A percentile compares a stretch with the other conserved stretches of the same genome.
Evolutionary conservation across 2,888 invertebrate genomes (phyloP).

Genomic region (Zhuqinia jingwanae): DNA sequence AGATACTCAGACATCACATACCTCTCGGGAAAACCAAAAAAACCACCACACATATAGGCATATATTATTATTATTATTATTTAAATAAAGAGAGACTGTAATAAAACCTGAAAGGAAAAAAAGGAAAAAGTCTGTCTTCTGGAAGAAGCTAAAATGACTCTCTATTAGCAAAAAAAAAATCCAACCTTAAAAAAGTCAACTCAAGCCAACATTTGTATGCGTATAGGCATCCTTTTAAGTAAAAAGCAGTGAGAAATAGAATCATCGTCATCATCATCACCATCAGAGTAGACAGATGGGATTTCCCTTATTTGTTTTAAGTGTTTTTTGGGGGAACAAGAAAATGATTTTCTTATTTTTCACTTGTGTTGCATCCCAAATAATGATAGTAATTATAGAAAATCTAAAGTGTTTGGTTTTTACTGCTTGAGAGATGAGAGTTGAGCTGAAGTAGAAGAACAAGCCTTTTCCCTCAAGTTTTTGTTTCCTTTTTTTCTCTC

Average conservation of each 20-base stretch:
- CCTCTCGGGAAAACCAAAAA: slow-evolving; percentile 43
- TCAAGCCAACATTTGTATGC: no score
- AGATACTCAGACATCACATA: no score
- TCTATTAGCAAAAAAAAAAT: no score
- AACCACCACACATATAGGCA: no score
- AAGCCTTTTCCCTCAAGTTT: background rate
- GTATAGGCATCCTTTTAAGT: no score
- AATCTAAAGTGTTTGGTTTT: slow-evolving; percentile 69
- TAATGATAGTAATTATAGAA: slow-evolving; percentile 72
- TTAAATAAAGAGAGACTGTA: background rate
- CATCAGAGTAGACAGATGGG: background rate
- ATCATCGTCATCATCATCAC: background rate
- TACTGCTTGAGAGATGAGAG: slow-evolving; percentile 10
- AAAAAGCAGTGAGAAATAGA: no score
- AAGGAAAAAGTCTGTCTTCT: no score
- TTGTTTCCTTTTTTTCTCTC: slow-evolving; percentile 46
- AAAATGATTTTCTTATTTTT: slow-evolving; percentile 48
- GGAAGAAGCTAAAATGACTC: no score
- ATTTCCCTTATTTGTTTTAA: slow-evolving; percentile 54
- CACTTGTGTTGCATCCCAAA: slow-evolving; percentile 57
- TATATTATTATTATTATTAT: slow-evolving; percentile 42
- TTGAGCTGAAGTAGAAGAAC: background rate
- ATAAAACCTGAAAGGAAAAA: no score
- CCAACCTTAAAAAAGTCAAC: no score
- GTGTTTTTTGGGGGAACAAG: slow-evolving; percentile 60